A percentile compares a stretch with the other conserved stretches of the same genome.
Conservation (phyloP, 2,113 vertebrate genomes). For the Macquaria ambigua region DNA sequence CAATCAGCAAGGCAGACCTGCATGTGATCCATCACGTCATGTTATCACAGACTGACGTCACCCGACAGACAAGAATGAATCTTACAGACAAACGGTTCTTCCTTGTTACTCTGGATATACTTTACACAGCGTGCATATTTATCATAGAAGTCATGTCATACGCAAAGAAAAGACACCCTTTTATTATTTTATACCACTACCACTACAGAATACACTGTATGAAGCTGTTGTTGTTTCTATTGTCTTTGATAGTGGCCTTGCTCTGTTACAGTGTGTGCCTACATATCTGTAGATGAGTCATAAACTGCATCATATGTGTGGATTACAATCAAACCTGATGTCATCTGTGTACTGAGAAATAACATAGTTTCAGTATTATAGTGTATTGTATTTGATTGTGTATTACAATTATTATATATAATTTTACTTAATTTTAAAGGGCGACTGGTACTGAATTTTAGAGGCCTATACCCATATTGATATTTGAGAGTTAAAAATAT, state of each 20-base stretch:
- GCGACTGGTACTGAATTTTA: too few relatives aligned
- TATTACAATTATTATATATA: background rate
- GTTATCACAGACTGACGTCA: conserved; percentile 26
- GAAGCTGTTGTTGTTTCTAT: too few relatives aligned
- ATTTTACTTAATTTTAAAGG: background rate
- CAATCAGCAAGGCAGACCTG: background rate
- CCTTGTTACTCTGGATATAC: background rate
- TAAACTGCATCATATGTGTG: background rate
- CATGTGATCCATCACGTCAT: background rate
- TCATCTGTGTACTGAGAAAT: background rate
- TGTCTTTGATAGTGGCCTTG: too few relatives aligned
- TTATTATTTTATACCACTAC: background rate
- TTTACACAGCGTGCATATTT: background rate
- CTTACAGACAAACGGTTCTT: background rate
- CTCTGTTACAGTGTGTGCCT: background rate
- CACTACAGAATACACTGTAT: too few relatives aligned
- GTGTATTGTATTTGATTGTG: background rate
- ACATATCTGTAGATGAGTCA: background rate
- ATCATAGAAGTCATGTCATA: background rate
- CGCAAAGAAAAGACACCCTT: background rate
- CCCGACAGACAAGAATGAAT: background rate
- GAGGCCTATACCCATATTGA: too few relatives aligned
- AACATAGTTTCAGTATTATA: background rate
- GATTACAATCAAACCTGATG: background rate
- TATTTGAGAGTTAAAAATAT: too few relatives aligned